These are phyloP conservation scores for Xerus rutilus DNA, from an alignment of 2,797 vertebrate species.

Conservation along the genomic window DNA sequence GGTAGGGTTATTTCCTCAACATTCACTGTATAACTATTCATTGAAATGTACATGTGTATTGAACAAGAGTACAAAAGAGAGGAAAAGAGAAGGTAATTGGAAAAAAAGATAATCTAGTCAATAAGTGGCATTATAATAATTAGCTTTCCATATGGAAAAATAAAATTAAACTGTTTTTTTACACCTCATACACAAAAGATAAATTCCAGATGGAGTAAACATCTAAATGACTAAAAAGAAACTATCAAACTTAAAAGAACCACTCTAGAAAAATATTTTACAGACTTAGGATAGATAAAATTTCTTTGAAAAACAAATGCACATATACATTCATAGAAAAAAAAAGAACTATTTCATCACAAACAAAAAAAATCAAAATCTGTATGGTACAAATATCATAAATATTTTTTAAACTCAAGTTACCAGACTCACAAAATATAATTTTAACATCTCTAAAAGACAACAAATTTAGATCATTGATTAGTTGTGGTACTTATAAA, in stretches of 20 bases:
- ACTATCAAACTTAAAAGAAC: neutral
- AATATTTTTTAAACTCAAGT: neutral
- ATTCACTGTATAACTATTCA: neutral
- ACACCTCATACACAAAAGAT: neutral
- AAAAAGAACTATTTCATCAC: neutral
- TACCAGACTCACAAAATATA: neutral
- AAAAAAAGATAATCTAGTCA: neutral
- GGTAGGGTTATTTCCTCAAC: neutral
- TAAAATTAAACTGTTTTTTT: slow-evolving; percentile 24
- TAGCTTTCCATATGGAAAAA: neutral
- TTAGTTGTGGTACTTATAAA: neutral
- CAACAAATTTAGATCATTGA: neutral
- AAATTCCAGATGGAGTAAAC: slow-evolving; percentile 51
- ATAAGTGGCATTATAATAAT: neutral
- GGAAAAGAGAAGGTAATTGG: neutral
- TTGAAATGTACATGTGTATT: neutral
- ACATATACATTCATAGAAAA: neutral
- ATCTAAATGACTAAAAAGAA: neutral
- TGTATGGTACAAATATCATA: neutral
- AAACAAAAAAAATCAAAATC: neutral
- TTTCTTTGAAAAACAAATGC: neutral
- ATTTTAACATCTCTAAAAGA: neutral
- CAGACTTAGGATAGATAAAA: neutral
- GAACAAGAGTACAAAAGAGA: neutral
- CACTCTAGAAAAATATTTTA: neutral